Evolutionary conservation across 2,113 vertebrate genomes (phyloP).

Genomic region (Cardinalis cardinalis): DNA sequence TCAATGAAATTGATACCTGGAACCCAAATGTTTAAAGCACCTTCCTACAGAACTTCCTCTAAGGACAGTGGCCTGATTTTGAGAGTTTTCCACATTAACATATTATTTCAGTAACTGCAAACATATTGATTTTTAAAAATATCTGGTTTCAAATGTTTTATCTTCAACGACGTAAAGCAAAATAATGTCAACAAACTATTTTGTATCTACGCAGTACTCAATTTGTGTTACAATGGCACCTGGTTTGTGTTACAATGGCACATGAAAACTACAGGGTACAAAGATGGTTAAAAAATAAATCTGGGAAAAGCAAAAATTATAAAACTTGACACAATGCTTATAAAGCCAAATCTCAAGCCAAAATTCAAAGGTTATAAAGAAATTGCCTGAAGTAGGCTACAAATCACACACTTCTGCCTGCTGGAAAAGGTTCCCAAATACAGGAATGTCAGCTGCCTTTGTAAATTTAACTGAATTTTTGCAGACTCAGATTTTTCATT

Average conservation of each 20-base stretch:
- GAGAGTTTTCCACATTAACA: not conserved
- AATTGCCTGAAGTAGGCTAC: not conserved
- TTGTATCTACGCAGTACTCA: not conserved
- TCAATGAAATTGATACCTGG: not conserved
- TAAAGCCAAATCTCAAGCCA: not conserved
- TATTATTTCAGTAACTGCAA: not conserved
- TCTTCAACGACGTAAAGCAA: not conserved
- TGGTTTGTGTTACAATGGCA: not conserved
- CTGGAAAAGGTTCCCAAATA: not conserved
- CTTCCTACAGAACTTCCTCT: not conserved
- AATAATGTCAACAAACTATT: not conserved
- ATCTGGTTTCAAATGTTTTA: not conserved
- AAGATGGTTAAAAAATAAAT: not conserved
- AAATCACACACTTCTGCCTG: not conserved
- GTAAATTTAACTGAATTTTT: not conserved
- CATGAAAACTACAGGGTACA: not conserved
- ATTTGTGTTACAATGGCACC: not conserved
- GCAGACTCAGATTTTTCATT: slow-evolving; percentile 1
- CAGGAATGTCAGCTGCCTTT: not conserved
- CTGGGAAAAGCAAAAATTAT: not conserved
- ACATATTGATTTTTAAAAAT: not conserved
- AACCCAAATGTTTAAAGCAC: not conserved
- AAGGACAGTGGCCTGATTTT: not conserved
- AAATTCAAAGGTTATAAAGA: not conserved
- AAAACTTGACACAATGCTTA: not conserved